Base-by-base conservation (phyloP, 2,797 vertebrate species). In the Spinibarbus caldwelli region DNA sequence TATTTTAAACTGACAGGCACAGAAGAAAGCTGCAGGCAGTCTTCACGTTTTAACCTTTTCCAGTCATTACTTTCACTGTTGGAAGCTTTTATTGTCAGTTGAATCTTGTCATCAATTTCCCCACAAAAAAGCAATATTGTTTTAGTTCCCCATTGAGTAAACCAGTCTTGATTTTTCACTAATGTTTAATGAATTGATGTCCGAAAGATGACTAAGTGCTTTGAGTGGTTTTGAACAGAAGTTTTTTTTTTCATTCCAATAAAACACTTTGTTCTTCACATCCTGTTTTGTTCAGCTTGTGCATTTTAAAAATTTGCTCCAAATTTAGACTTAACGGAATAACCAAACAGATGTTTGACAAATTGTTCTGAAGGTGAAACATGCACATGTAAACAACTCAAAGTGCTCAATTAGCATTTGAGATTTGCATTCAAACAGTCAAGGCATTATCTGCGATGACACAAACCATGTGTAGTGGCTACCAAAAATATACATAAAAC, bases 201-300 rank as follows among this genome's bases (percentile, higher is more conserved):
- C 12, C 67, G 26, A 36, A 67, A 31, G 52, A 64, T 73, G 77
- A 86, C n/a, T 5, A 67, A 79, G 45, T 79, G 64, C 83, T 49
- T 81, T 76, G 66, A 78, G 78, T 68, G 71, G 34, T 77, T 85
- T 76, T 68, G 83, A 73, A 86, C 52, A 31, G 80, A 86, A 41
- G 21, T 2, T 41, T 43, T 6, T 36, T 71, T 80, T 36, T 17
- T 26, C 62, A 80, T 85, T 83, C 38, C 62, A 87, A 80, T 89
- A 80, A 88, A 87, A 76, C 49, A 64, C 4, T 41, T 76, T 68
- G 64, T 67, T 68, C 66, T 36, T 80, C 29, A 36, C 31, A n/a
- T 31, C 36, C 31, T 83, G 29, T 75, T 57, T 47, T 21, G 54
- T 34, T 41, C 11, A 23, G 26, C 36, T 59, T 41, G 68, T 81